Evolutionary conservation across 2,888 invertebrate species (phyloP).

Genomic region (Enchytraeus crypticus): DNA sequence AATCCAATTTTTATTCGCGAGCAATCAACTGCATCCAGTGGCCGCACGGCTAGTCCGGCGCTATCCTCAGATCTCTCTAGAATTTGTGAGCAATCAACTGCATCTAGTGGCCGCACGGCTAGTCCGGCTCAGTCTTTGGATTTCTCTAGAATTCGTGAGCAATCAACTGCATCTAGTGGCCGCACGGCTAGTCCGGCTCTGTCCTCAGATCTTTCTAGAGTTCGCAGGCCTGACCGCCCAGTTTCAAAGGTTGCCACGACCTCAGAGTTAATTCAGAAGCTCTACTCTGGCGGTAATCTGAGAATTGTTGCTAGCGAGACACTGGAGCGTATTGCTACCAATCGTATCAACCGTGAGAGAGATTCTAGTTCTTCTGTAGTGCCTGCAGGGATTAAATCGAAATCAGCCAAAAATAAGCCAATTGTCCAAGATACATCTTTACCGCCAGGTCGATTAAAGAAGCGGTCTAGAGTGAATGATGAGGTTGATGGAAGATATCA

Average conservation of each 20-base stretch:
- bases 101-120: no score
- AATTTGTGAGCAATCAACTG: no score
- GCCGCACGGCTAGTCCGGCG: no score
- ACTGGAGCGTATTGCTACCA: conserved; percentile 38
- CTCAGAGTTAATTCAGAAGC: conserved; percentile 68
- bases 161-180: no score
- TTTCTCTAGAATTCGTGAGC: no score
- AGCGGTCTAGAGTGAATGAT: neutral
- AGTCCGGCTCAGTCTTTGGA: no score
- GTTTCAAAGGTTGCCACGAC: conserved; percentile 64
- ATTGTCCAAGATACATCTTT: neutral
- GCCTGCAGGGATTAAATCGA: conserved; percentile 38
- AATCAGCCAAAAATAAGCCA: neutral
- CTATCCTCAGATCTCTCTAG: no score
- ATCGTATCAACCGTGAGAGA: conserved; percentile 39
- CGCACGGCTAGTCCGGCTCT: no score
- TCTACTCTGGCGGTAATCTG: conserved; percentile 53
- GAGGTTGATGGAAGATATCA: no score
- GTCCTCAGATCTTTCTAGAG: neutral
- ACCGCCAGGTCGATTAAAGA: neutral
- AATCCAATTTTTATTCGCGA: no score
- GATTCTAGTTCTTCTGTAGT: conserved; percentile 34
- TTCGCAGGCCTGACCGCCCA: conserved; percentile 8
- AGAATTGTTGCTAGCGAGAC: conserved; percentile 33
- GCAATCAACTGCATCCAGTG: no score